Conservation (phyloP, 1,140 invertebrate genomes). For the Cyclargus thomasi region DNA sequence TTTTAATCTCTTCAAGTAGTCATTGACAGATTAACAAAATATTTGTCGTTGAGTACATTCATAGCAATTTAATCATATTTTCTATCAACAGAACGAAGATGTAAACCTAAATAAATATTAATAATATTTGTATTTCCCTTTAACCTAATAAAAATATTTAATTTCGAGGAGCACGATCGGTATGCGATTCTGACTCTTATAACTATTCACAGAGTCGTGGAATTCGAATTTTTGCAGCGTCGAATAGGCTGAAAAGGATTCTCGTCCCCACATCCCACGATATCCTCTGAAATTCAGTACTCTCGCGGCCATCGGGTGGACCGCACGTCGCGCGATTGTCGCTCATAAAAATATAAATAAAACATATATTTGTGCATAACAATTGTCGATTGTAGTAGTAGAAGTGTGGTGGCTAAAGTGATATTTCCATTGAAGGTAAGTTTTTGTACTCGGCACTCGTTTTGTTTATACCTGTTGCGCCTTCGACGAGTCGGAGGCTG, state of each 20-base stretch:
- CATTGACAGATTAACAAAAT: not conserved
- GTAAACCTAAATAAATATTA: conserved; percentile 1
- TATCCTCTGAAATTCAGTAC: conserved; percentile 31
- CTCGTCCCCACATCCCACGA: conserved; percentile 27
- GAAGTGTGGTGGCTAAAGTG: not conserved
- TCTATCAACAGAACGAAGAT: not conserved
- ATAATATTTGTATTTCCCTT: not conserved
- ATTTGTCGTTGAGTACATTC: not conserved
- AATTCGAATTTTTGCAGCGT: conserved; percentile 20
- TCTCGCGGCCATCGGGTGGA: conserved; percentile 18
- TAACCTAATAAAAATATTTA: not conserved
- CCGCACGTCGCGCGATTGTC: conserved; percentile 22
- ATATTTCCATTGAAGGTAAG: not conserved
- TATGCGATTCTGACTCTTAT: conserved; percentile 19
- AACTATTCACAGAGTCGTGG: conserved; percentile 9
- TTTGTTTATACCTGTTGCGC: conserved; percentile 13
- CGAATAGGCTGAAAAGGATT: conserved; percentile 30
- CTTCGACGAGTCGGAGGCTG: not conserved
- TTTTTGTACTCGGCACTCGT: not conserved
- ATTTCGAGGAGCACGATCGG: not conserved
- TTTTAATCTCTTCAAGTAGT: not conserved
- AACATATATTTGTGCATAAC: not conserved
- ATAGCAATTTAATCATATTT: not conserved
- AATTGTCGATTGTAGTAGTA: not conserved
- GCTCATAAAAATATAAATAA: conserved; percentile 3